Conservation (phyloP, 2,113 vertebrate species). For the Boulengeromyrus knoepffleri region DNA sequence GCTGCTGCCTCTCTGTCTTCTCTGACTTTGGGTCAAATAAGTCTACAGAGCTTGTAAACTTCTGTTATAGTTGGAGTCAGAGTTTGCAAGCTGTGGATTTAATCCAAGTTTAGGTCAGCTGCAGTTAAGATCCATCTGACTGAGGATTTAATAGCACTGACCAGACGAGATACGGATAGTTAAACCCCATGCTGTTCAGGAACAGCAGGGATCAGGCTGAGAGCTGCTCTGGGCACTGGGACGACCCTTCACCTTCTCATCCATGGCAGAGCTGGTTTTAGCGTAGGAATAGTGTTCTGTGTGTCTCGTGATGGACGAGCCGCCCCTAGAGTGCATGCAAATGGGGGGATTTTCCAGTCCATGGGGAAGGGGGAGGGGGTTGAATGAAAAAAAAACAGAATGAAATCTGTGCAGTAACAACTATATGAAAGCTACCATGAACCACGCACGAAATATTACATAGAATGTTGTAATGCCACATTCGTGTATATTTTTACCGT, state of each 20-base stretch:
- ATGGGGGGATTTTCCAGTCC: not conserved
- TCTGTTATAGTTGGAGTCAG: not conserved
- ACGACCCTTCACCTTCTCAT: not conserved
- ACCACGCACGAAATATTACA: not conserved
- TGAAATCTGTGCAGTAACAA: not conserved
- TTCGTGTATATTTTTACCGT: not conserved
- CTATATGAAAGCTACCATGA: not conserved
- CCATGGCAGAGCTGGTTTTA: not conserved
- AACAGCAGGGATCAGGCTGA: not conserved
- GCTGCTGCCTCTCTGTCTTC: not conserved
- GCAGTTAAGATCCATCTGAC: not conserved
- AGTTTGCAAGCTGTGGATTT: not conserved
- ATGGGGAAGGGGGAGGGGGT: not conserved
- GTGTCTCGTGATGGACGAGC: not conserved
- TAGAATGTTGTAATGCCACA: not conserved
- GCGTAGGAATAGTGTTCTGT: not conserved
- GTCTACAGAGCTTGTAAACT: not conserved
- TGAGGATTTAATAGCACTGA: not conserved
- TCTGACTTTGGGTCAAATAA: not conserved
- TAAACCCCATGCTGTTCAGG: not conserved
- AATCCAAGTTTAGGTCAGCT: not conserved
- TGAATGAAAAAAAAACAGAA: not conserved
- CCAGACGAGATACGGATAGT: not conserved
- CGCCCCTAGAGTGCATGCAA: not conserved
- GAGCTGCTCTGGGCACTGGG: not conserved